Evolutionary conservation across 2,113 vertebrate genomes (phyloP).

Genomic region (Syrmaticus mikado): DNA sequence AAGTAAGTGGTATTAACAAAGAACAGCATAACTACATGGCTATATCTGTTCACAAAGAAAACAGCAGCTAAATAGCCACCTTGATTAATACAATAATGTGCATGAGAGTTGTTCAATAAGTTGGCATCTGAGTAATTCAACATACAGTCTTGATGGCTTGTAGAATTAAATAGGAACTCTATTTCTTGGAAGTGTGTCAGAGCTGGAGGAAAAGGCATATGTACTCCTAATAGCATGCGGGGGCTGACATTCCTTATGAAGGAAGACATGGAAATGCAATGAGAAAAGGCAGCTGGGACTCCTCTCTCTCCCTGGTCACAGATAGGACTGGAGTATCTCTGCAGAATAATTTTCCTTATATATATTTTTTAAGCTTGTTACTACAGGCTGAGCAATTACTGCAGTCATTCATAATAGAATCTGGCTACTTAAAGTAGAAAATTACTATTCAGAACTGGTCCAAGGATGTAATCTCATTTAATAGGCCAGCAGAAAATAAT

Average conservation of each 20-base stretch:
- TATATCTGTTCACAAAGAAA: background rate
- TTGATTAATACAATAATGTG: background rate
- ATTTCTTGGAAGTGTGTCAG: accelerated
- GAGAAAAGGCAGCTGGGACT: background rate
- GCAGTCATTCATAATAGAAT: background rate
- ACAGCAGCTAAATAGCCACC: background rate
- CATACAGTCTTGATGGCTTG: background rate
- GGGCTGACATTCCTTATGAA: background rate
- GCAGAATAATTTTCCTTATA: background rate
- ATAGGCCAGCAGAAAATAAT: background rate
- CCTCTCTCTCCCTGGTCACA: background rate
- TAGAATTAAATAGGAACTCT: background rate
- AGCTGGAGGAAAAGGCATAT: background rate
- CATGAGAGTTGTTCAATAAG: background rate
- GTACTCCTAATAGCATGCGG: background rate
- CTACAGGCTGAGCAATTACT: background rate
- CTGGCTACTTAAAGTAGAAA: background rate
- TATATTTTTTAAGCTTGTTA: background rate
- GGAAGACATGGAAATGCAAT: background rate
- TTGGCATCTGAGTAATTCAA: background rate
- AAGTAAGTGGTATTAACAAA: background rate
- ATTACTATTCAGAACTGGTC: background rate
- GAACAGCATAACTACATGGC: background rate
- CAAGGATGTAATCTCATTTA: background rate
- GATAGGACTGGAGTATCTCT: background rate